Percentiles rank a stretch among this genome's conserved stretches.
These are phyloP conservation scores for Trididemnum clinides DNA, from an alignment of 23 tunicate species.

Conservation along the genomic window DNA sequence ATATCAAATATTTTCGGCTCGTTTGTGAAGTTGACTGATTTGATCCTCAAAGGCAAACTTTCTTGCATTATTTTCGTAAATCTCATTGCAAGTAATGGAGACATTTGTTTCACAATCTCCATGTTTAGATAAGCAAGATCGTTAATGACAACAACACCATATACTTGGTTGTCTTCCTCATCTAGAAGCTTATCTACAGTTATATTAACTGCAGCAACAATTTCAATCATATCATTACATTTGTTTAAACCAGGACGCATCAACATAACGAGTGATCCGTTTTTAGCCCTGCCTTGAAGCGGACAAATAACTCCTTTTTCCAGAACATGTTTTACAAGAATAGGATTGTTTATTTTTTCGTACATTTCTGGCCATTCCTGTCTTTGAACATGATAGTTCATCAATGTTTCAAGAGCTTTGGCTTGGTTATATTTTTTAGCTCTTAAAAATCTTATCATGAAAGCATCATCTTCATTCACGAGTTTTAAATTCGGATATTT, in stretches of 20 bases:
- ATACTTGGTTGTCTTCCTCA: conserved; percentile 63
- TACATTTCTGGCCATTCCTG: conserved; percentile 54
- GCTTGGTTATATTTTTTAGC: conserved; percentile 70
- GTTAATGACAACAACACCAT: conserved; percentile 60
- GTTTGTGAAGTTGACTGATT: conserved; percentile 57
- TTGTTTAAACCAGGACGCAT: conserved; percentile 58
- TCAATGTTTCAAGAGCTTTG: conserved; percentile 33
- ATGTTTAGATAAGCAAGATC: conserved; percentile 45
- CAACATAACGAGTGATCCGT: conserved; percentile 60
- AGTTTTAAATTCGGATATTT: conserved; percentile 13
- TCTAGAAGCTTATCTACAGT: conserved; percentile 48
- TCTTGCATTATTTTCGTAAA: conserved; percentile 57
- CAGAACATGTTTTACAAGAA: conserved; percentile 21
- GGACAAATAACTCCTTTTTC: conserved; percentile 41
- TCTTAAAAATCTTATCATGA: conserved; percentile 66
- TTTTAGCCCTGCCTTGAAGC: conserved; percentile 33
- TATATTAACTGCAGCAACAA: conserved; percentile 45
- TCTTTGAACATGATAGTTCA: conserved; percentile 56
- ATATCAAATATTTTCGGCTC: conserved; percentile 66
- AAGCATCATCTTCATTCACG: conserved; percentile 33
- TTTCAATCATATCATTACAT: conserved; percentile 33
- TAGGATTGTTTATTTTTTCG: conserved; percentile 77
- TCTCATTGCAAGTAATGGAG: conserved; percentile 59
- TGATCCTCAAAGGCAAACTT: conserved; percentile 60
- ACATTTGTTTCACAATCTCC: conserved; percentile 57